Conservation (phyloP, 2,113 vertebrate genomes). For the Danio rerio region DNA sequence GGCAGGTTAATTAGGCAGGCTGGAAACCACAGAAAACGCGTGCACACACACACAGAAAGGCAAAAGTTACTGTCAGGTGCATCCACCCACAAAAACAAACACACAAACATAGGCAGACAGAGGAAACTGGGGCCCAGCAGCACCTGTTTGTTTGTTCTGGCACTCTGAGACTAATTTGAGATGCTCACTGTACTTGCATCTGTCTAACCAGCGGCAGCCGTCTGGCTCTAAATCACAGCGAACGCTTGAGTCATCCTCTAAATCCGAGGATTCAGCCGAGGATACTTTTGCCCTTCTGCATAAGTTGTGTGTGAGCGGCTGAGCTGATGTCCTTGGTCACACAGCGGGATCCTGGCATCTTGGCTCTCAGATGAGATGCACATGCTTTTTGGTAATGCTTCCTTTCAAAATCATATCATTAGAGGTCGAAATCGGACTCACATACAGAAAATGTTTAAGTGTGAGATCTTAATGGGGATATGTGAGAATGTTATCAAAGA, state of each 20-base stretch:
- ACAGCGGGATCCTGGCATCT: constrained; percentile 13
- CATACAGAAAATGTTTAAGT: neutral
- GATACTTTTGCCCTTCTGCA: constrained; percentile 33
- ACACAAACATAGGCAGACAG: neutral
- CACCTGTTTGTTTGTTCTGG: constrained; percentile 39
- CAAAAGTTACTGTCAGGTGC: constrained; percentile 40
- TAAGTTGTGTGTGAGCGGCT: constrained; percentile 15
- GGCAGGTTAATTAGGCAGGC: constrained; percentile 70
- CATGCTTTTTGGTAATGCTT: neutral
- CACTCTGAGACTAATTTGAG: constrained; percentile 11
- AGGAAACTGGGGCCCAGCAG: constrained; percentile 19
- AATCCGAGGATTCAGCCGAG: constrained; percentile 29
- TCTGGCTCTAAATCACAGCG: constrained; percentile 36
- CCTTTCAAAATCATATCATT: neutral
- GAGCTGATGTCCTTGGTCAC: constrained; percentile 24
- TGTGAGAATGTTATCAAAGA: neutral
- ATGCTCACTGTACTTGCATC: constrained; percentile 45
- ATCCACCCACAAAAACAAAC: constrained; percentile 33
- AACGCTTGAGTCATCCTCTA: constrained; percentile 28
- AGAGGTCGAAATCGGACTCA: neutral
- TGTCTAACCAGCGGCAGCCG: constrained; percentile 42
- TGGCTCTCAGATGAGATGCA: neutral
- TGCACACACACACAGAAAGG: neutral
- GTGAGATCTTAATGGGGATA: neutral
- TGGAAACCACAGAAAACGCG: constrained; percentile 22